Base-by-base conservation (phyloP, 64 coral and sea anemone species). In the Montipora foliosa region DNA sequence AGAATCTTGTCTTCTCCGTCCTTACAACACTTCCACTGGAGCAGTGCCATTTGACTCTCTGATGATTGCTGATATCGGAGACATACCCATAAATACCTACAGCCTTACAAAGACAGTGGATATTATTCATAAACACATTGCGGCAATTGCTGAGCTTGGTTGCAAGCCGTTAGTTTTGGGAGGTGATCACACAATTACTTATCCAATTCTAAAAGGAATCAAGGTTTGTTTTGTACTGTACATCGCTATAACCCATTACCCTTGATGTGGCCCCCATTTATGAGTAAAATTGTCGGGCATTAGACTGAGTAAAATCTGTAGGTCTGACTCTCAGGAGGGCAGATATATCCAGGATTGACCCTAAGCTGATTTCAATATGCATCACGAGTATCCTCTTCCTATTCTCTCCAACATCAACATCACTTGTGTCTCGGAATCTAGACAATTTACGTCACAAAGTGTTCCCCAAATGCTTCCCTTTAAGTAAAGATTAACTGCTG, bases 41-140 rank as follows among this genome's bases (percentile, higher is more conserved):
- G 95, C 92, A 55, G 89, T 89, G 0, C 95, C 95, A 81, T 99
- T 96, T 92, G 95, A 99, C 45, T 90, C 89, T 19, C 52, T 96
- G 52, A 94, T 99, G 98, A 21, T 99, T 90, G 98, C 95, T 10
- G 95, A 99, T 73, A 80, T 99, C 90, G 95, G 98, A 74, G 95
- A 94, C 60, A 99, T 99, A 49, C 80, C 98, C 12, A 87, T 99
- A 45, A 91, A 92, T 47, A 87, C 84, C 5, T 98, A 83, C 75
- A 98, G 74, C 15, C 49, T 95, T 24, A 89, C 76, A 22, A 67
- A 78, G 15, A 92, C 93, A 5, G 77, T 71, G 1, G 49, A 94
- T 59, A 88, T 95, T 8, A 95, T 95, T 14, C 52, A 75, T 50
- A 82, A 89, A 57, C 58, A 98, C 48, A 89, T 95, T 47, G 61